These are phyloP conservation scores for Ceratina calcarata DNA, from an alignment of 1,140 invertebrate genomes.

Conservation along the genomic window DNA sequence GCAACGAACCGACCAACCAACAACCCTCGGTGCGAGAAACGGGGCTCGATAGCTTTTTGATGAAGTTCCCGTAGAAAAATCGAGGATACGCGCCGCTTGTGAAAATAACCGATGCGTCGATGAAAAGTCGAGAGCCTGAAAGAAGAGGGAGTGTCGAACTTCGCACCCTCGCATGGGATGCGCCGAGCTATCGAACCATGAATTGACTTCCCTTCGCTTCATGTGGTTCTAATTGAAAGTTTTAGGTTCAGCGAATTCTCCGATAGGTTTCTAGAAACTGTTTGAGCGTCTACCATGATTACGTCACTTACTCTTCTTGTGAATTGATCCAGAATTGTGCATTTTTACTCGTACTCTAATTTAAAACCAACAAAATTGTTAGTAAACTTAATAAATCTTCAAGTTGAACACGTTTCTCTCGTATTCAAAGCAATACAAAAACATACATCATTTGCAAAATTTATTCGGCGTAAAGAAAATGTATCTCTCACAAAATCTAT, in stretches of 20 bases:
- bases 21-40: conserved; percentile 2
- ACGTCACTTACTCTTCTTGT: too few species aligned
- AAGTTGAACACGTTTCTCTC: too few species aligned
- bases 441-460: too few species aligned
- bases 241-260: background rate
- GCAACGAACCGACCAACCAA: background rate
- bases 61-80: conserved; percentile 37
- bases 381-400: too few species aligned
- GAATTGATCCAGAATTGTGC: too few species aligned
- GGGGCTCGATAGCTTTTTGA: conserved; percentile 58
- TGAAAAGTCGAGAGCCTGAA: conserved; percentile 28
- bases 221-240: background rate
- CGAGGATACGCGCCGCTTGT: conserved; percentile 2
- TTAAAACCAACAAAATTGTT: too few species aligned
- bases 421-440: too few species aligned
- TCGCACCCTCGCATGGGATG: background rate
- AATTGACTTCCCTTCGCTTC: too few species aligned
- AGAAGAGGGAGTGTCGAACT: background rate
- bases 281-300: too few species aligned
- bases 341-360: too few species aligned
- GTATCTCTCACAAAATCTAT: too few species aligned
- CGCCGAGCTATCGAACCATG: background rate
- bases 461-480: too few species aligned
- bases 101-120: conserved; percentile 29
- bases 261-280: background rate